Percentiles rank a stretch among this genome's conserved stretches.
Conservation (phyloP, 2,113 vertebrate genomes). For the Pyxicephalus adspersus region DNA sequence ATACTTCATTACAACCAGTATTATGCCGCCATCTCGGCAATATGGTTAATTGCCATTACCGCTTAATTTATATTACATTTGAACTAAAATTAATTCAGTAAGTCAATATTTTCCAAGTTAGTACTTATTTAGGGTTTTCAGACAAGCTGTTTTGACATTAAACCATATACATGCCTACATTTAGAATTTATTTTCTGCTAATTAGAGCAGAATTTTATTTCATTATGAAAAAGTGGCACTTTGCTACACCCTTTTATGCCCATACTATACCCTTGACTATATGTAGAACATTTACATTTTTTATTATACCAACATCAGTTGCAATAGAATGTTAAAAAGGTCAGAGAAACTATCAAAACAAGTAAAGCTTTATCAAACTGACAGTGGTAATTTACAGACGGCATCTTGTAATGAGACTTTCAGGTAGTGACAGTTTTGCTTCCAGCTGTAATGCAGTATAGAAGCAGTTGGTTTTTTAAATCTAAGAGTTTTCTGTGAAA, state of each 20-base stretch:
- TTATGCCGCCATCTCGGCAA: background rate
- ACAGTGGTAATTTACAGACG: slow-evolving; percentile 21
- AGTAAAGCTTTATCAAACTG: slow-evolving; percentile 28
- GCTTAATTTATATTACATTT: background rate
- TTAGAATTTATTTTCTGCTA: slow-evolving; percentile 11
- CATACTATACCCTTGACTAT: slow-evolving; percentile 31
- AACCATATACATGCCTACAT: background rate
- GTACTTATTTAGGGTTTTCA: slow-evolving; percentile 9
- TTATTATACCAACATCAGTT: slow-evolving; percentile 24
- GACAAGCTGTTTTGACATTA: background rate
- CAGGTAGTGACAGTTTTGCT: slow-evolving; percentile 27
- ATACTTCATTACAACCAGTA: background rate
- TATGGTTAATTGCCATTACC: slow-evolving; percentile 5
- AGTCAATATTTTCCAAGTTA: background rate
- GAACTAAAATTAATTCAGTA: slow-evolving; percentile 18
- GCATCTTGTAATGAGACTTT: slow-evolving; percentile 19
- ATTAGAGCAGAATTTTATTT: slow-evolving; percentile 9
- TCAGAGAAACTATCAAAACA: slow-evolving; percentile 39
- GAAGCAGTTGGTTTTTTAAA: background rate
- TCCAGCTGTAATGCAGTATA: slow-evolving; percentile 9
- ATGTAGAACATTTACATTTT: slow-evolving; percentile 35
- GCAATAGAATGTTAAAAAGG: slow-evolving; percentile 44
- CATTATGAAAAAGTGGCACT: slow-evolving; percentile 16
- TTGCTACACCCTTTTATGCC: slow-evolving; percentile 2
- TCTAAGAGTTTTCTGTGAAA: background rate